Evolutionary conservation across 1,140 invertebrate species (phyloP).

Genomic region (Andricus grossulariae): DNA sequence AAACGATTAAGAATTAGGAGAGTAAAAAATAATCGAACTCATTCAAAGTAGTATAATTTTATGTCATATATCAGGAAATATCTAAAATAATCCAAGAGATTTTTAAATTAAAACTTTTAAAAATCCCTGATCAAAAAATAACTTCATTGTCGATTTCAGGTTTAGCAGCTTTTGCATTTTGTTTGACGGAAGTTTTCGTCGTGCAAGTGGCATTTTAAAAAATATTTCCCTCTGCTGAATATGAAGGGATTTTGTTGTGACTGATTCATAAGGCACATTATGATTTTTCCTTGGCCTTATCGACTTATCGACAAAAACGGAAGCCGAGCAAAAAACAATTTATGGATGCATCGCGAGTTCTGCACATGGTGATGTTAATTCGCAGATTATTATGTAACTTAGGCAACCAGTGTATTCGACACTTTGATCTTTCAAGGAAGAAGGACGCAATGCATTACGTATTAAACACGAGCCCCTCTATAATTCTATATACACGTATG

Average conservation of each 20-base stretch:
- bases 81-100: no score
- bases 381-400: conserved; percentile 39
- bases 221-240: not conserved
- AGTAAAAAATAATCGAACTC: no score
- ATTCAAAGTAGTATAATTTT: no score
- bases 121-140: no score
- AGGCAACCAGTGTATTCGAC: conserved; percentile 35
- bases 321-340: conserved; percentile 28
- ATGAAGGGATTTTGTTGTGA: not conserved
- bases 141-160: no score
- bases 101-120: no score
- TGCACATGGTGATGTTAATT: conserved; percentile 40
- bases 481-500: no score
- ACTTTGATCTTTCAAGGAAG: conserved; percentile 35
- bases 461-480: not conserved
- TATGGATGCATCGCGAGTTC: conserved; percentile 29
- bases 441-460: conserved; percentile 42
- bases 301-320: not conserved
- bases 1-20: no score
- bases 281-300: conserved; percentile 21
- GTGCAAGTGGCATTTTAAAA: not conserved
- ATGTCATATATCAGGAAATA: no score
- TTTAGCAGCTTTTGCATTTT: no score
- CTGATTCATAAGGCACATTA: not conserved
- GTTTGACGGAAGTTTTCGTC: no score